phyloP scores from a whole-genome alignment of 2,113 vertebrate genomes.

The Montifringilla adamsi region DNA sequence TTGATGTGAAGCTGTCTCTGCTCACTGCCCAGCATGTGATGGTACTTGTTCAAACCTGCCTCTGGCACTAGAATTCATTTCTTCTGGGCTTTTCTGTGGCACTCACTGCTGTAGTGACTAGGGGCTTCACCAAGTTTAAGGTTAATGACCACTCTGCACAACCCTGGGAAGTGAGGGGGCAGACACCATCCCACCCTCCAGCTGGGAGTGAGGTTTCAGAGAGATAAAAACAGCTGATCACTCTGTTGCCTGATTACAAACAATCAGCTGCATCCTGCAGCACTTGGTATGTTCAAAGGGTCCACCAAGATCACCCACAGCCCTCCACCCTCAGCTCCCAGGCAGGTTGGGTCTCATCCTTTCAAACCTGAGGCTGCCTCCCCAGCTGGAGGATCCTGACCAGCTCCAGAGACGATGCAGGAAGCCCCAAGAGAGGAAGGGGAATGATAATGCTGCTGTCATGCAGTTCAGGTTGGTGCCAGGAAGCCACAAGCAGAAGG shows the following conservation, averaged over 20 bases:
- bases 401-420: neutral
- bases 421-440: neutral
- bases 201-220: neutral
- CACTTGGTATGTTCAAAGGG: neutral
- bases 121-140: neutral
- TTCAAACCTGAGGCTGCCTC: neutral
- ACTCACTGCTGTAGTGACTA: neutral
- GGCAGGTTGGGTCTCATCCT: neutral
- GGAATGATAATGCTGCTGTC: neutral
- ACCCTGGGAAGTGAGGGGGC: constrained; percentile 7
- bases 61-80: neutral
- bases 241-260: neutral
- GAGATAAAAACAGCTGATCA: neutral
- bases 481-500: neutral
- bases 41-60: neutral
- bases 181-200: neutral
- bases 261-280: neutral
- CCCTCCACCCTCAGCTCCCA: neutral
- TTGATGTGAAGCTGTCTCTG: neutral
- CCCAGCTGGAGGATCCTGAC: rapidly evolving
- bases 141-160: neutral
- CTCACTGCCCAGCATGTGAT: neutral
- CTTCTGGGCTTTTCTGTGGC: neutral
- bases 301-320: neutral
- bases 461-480: neutral